These are phyloP conservation scores for Meteorus colon DNA, from an alignment of 2,888 invertebrate species.

Conservation along the genomic window DNA sequence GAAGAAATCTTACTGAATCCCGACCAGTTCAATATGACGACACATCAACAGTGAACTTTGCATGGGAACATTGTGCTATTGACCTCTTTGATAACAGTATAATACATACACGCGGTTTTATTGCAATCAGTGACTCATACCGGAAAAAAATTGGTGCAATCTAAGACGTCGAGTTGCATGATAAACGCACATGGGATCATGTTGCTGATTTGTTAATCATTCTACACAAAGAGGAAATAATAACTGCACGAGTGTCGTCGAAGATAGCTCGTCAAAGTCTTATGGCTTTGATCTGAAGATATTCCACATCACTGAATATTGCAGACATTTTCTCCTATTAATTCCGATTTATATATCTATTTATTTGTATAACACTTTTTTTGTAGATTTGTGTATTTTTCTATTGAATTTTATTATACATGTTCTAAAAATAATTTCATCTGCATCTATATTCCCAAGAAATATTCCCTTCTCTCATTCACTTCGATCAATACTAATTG, in stretches of 20 bases:
- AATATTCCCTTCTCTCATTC: background rate
- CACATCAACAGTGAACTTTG: slow-evolving; percentile 16
- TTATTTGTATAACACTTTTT: no score
- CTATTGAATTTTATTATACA: no score
- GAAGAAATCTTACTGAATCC: background rate
- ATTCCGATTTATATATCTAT: no score
- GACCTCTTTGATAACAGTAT: slow-evolving; percentile 15
- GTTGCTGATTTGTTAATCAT: slow-evolving; percentile 29
- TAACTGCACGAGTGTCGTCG: background rate
- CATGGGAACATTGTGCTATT: slow-evolving; percentile 11
- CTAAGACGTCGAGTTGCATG: background rate
- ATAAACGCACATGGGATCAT: slow-evolving; percentile 6
- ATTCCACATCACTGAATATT: background rate
- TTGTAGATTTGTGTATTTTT: no score
- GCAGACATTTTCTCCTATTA: background rate
- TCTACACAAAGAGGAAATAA: background rate
- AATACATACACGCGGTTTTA: background rate
- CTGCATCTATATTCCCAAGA: no score
- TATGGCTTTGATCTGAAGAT: background rate
- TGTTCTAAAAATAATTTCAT: no score
- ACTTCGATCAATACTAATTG: slow-evolving; percentile 2
- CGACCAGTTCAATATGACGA: slow-evolving; percentile 2
- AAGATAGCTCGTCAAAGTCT: background rate
- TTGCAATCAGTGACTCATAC: background rate
- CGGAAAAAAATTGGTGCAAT: background rate